Base-by-base conservation (phyloP, 2,888 invertebrate genomes). In the Hermodice carunculata region DNA sequence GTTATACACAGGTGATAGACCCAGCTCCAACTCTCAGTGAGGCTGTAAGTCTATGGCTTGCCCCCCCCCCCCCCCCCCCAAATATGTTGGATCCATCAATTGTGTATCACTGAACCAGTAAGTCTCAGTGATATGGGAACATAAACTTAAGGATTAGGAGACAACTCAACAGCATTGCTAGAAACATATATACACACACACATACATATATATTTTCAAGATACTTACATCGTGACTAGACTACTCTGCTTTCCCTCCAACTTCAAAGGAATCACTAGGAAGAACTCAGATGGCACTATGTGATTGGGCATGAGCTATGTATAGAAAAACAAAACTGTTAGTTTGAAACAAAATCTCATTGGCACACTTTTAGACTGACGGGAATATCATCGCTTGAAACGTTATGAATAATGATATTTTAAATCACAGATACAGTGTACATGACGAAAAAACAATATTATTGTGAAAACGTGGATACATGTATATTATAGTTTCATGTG, bases 211-310 rank as follows among this genome's bases (percentile, higher is more conserved):
- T 37, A 37, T n/a, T 37, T 14, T 24, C 19, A n/a, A 14, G 29
- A 26, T 22, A 86, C 89, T 88, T 81, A 90, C 89, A 90, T 88
- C 3, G 90, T 90, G 58, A 90, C 86, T 60, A 89, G 70, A 66
- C 89, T 89, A 70, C 86, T 87, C 77, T 90, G 89, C 58, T 78
- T 75, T 17, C 79, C 81, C 22, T 51, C 79, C 4, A 61, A 58
- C 29, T 71, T 65, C 19, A 78, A 65, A 6, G 80, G 74, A 22
- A 83, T 63, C 40, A 70, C 57, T 31, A 70, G 69, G 62, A 78
- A 72, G 64, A 77, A 82, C 32, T 77, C 69, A 14, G 74, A 56
- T 4, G 84, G 84, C 0, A 84, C 81, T 52, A 84, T 77, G 72
- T 84, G 84, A 57, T 81, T 78, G 42, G 84, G 84, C 82, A 84